Evolutionary conservation across 2,797 vertebrate genomes (phyloP), one percentile per base, ranked within the genome.

Genomic region (Cuniculus paca): DNA sequence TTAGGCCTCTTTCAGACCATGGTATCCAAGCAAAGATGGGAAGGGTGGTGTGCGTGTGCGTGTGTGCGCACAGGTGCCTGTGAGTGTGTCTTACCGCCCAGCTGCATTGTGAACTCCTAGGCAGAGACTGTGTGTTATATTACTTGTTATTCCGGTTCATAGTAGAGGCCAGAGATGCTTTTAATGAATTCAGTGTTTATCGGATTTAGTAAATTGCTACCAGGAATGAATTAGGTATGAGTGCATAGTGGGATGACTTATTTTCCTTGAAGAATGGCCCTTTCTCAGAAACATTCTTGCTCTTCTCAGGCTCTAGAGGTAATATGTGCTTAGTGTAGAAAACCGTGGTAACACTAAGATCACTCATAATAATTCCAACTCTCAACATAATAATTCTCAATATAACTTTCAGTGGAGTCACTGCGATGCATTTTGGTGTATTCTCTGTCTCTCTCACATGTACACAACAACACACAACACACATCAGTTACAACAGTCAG

Each of bases 211-310:
- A 12, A 91, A 85, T 54, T 85, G 72, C 65, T 95, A 36, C 50
- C 19, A 52, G 82, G 61, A 65, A 56, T 88, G 74, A 85, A 68
- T 82, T 78, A 91, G n/a, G n/a, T 48, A 70, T 50, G 45, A 56
- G 28, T 56, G 60, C 78, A 91, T 45, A 70, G 26, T 81, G 58
- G n/a, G 24, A 28, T 42, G 22, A 60, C n/a, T 95, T 94, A 74
- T 94, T 95, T 96, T 94, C 65, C 52, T 72, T 65, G 63, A 80
- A 48, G 63, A 17, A 8, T 83, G 5, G 79, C 70, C 86, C 19
- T 48, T 9, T 88, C 74, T 90, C 24, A 58, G 4, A 19, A 87
- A 68, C 79, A 13, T 28, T 86, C 22, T 14, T 88, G 72, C 8
- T 75, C 63, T 72, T 39, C 26, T 80, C 31, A 75, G 22, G 48